Percentiles rank a stretch among this genome's conserved stretches.
phyloP scores from a whole-genome alignment of 2,888 invertebrate species.

The Drosophila sordidapex region DNA sequence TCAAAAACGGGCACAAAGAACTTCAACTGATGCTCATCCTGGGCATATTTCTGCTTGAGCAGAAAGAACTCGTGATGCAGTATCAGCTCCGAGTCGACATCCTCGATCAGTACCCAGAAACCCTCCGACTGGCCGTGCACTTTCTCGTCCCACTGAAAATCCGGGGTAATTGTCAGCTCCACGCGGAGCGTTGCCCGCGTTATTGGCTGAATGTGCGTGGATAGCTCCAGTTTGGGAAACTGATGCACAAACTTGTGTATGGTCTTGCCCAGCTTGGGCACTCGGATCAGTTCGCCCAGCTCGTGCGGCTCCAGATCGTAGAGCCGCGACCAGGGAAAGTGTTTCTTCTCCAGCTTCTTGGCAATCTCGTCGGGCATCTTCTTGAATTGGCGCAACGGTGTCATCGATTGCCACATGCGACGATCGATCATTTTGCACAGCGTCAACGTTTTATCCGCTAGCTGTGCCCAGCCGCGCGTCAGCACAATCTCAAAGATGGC shows the following conservation, averaged over 20 bases:
- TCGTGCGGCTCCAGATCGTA: slow-evolving; percentile 99
- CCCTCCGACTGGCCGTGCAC: slow-evolving; percentile 92
- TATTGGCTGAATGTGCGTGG: slow-evolving; percentile 99
- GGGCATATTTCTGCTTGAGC: slow-evolving; percentile 96
- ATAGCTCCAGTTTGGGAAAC: slow-evolving; percentile 97
- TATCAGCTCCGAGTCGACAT: slow-evolving; percentile 94
- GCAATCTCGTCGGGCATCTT: slow-evolving; percentile 99
- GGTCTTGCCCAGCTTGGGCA: slow-evolving; percentile 89
- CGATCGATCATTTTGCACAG: slow-evolving; percentile 99
- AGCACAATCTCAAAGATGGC: slow-evolving; percentile 99
- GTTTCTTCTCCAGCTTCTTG: slow-evolving; percentile 99
- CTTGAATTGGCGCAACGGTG: slow-evolving; percentile 97
- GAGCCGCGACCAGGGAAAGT: slow-evolving; percentile 96
- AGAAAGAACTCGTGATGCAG: slow-evolving; percentile 98
- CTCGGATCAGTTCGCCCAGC: slow-evolving; percentile 91
- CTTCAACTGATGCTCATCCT: slow-evolving; percentile 98
- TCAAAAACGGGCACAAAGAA: slow-evolving; percentile 99
- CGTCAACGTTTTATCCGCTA: slow-evolving; percentile 97
- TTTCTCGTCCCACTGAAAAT: slow-evolving; percentile 99
- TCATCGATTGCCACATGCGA: slow-evolving; percentile 99
- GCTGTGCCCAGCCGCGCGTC: slow-evolving; percentile 96
- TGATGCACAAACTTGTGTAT: slow-evolving; percentile 95
- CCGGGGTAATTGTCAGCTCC: slow-evolving; percentile 98
- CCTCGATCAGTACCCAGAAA: slow-evolving; percentile 95
- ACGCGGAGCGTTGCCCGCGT: slow-evolving; percentile 96